Conservation (phyloP, 2,888 invertebrate species). For the Papilio protenor region DNA sequence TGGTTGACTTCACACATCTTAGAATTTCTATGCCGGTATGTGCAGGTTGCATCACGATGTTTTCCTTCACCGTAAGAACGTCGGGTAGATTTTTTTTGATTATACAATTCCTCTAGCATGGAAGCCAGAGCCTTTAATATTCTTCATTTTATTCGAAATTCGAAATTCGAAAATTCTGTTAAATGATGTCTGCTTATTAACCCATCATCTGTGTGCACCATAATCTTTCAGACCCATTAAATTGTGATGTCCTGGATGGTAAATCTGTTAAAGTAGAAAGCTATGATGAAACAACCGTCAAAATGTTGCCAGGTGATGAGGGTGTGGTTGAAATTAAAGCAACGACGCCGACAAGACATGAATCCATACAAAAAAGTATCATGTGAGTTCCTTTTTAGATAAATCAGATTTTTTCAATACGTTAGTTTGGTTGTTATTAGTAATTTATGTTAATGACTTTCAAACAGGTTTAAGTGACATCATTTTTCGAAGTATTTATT, state of each 20-base stretch:
- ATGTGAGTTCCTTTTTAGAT: constrained; percentile 63
- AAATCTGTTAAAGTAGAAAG: constrained; percentile 59
- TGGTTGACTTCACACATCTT: too few relatives aligned
- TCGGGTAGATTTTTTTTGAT: too few relatives aligned
- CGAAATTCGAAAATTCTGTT: too few relatives aligned
- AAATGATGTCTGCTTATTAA: constrained; percentile 24
- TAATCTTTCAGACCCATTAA: constrained; percentile 57
- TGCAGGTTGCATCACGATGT: too few relatives aligned
- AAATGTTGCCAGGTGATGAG: constrained; percentile 74
- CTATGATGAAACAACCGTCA: constrained; percentile 68
- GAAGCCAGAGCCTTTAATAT: too few relatives aligned
- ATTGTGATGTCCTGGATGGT: constrained; percentile 56
- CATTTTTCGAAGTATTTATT: background rate
- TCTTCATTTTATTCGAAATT: too few relatives aligned
- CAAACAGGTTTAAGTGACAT: background rate
- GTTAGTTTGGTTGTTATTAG: background rate
- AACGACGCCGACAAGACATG: constrained; percentile 55
- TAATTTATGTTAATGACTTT: constrained; percentile 2
- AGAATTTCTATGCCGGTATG: too few relatives aligned
- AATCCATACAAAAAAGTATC: constrained; percentile 74
- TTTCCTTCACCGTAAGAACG: too few relatives aligned
- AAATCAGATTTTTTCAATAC: background rate
- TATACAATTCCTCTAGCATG: too few relatives aligned
- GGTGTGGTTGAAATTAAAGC: constrained; percentile 57
- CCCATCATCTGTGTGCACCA: constrained; percentile 10